phyloP scores from a whole-genome alignment of 2,113 vertebrate genomes.

The Amblyornis subalaris region DNA sequence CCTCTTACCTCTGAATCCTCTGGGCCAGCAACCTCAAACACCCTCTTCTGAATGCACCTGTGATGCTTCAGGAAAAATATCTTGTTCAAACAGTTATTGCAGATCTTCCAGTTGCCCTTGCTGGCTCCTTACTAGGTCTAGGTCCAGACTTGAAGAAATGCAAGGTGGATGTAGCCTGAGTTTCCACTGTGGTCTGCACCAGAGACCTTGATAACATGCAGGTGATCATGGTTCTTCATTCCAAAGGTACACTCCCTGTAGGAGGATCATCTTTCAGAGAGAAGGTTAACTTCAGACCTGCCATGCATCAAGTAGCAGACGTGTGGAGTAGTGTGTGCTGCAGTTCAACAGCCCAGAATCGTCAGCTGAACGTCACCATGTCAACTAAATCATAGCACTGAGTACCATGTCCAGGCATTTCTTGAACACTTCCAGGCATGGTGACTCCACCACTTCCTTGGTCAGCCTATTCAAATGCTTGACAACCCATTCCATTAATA shows the following conservation, averaged over 20 bases:
- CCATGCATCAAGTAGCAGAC: neutral
- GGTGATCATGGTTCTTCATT: neutral
- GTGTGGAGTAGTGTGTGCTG: neutral
- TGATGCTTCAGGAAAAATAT: neutral
- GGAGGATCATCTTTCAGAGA: neutral
- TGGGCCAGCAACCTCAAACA: neutral
- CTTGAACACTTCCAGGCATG: neutral
- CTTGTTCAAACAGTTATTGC: neutral
- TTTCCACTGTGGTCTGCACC: neutral
- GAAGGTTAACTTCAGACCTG: neutral
- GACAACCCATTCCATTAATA: neutral
- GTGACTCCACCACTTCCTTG: neutral
- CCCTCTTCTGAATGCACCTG: neutral
- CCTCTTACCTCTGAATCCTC: neutral
- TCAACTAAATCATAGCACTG: neutral
- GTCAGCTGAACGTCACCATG: accelerated
- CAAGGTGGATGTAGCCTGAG: neutral
- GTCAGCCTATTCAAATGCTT: neutral
- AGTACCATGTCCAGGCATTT: neutral
- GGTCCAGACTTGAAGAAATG: neutral
- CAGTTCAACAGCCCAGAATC: neutral
- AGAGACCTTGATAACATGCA: neutral
- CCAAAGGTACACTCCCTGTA: neutral
- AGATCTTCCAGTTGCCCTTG: neutral
- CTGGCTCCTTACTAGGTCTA: neutral